A percentile compares a stretch with the other conserved stretches of the same genome.
Conservation (phyloP, 1,140 invertebrate species). For the Drosophila sturtevanti region DNA sequence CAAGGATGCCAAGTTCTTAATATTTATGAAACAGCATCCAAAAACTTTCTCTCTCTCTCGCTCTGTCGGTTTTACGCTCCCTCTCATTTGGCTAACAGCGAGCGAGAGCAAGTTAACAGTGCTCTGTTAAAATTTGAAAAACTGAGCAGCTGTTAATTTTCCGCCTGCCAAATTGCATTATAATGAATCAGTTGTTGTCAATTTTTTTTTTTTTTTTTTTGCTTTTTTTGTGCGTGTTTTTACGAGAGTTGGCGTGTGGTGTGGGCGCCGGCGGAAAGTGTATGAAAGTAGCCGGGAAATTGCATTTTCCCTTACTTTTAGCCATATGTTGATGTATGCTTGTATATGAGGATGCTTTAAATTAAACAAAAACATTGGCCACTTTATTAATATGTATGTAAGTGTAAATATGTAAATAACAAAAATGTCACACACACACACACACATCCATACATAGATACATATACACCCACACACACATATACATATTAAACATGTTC, state of each 20-base stretch:
- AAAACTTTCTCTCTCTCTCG: slow-evolving; percentile 50
- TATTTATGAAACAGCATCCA: slow-evolving; percentile 57
- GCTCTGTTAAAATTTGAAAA: slow-evolving; percentile 45
- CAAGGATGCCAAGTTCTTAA: slow-evolving; percentile 52
- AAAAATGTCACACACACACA: slow-evolving; percentile 14
- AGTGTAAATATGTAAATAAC: slow-evolving; percentile 70
- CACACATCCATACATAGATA: background rate
- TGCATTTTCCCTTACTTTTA: slow-evolving; percentile 37
- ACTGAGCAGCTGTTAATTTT: background rate
- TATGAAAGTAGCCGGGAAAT: slow-evolving; percentile 26
- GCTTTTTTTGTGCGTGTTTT: background rate
- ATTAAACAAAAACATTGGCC: slow-evolving; percentile 23
- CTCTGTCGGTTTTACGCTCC: slow-evolving; percentile 19
- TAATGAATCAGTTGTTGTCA: slow-evolving; percentile 56
- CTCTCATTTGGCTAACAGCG: background rate
- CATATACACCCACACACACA: slow-evolving; percentile 12
- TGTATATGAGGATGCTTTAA: background rate
- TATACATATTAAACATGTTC: slow-evolving; percentile 9
- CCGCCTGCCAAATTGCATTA: slow-evolving; percentile 61
- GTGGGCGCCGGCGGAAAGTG: background rate
- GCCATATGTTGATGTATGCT: background rate
- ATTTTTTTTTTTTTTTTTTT: slow-evolving; percentile 35
- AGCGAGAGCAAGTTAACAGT: slow-evolving; percentile 30
- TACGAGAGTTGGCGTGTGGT: background rate
- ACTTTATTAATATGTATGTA: background rate